phyloP scores from a whole-genome alignment of 2,113 vertebrate genomes.

The Leiothrix lutea region DNA sequence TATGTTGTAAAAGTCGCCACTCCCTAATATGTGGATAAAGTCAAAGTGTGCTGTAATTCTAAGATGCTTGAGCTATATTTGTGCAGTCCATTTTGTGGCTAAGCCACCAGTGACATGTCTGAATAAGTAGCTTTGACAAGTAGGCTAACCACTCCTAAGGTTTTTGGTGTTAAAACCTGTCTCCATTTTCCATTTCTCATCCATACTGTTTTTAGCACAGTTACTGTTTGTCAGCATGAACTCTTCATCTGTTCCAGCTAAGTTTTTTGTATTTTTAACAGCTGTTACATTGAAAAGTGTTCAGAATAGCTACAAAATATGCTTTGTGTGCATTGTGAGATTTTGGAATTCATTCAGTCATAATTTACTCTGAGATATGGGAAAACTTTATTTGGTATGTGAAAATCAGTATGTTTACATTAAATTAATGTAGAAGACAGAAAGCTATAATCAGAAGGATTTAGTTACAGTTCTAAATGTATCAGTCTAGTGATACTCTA shows the following conservation, averaged over 20 bases:
- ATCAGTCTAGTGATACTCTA: neutral
- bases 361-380: neutral
- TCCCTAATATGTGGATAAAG: conserved; percentile 75
- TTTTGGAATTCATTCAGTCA: neutral
- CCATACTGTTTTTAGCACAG: conserved; percentile 8
- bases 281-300: neutral
- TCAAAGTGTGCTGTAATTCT: conserved; percentile 75
- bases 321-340: neutral
- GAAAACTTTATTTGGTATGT: neutral
- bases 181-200: conserved; percentile 53
- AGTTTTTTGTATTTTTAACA: conserved; percentile 11
- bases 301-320: neutral
- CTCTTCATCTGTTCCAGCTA: neutral
- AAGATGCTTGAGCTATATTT: conserved; percentile 69
- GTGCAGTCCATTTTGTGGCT: conserved; percentile 72
- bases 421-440: neutral
- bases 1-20: conserved; percentile 76
- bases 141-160: conserved; percentile 67
- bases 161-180: conserved; percentile 55
- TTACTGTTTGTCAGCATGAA: conserved; percentile 9
- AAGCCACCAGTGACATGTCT: conserved; percentile 72
- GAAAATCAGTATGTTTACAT: neutral
- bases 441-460: neutral
- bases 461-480: neutral
- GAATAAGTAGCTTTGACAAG: conserved; percentile 74